These are phyloP conservation scores for Melanerpes aurifrons DNA, from an alignment of 2,113 vertebrate species.

Conservation along the genomic window DNA sequence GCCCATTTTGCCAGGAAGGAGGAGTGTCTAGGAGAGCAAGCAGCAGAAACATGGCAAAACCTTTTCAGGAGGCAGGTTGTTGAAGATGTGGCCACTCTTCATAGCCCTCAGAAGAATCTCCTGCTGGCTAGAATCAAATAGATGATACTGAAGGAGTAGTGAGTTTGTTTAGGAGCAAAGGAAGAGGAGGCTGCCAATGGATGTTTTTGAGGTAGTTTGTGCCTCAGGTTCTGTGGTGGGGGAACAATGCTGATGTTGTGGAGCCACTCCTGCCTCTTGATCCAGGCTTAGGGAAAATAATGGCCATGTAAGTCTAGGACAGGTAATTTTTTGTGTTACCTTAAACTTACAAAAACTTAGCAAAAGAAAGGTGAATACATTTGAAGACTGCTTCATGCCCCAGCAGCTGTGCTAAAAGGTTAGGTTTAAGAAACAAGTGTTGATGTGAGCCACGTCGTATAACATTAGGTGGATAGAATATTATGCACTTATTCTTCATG, in stretches of 20 bases:
- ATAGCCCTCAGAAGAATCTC: background rate
- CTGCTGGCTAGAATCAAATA: background rate
- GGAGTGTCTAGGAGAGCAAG: background rate
- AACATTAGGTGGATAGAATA: background rate
- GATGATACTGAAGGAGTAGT: background rate
- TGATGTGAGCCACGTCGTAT: background rate
- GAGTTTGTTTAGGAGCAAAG: background rate
- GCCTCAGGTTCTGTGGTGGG: background rate
- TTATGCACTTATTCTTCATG: background rate
- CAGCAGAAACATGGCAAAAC: background rate
- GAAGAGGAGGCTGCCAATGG: background rate
- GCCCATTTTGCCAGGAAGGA: background rate
- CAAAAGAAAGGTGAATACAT: background rate
- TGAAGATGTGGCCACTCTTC: background rate
- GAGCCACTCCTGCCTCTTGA: background rate
- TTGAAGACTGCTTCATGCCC: background rate
- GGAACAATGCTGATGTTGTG: background rate
- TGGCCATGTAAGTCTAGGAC: background rate
- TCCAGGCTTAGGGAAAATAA: background rate
- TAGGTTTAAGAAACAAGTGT: background rate
- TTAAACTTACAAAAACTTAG: background rate
- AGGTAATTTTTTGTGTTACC: background rate
- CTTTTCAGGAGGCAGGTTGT: background rate
- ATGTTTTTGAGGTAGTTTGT: background rate
- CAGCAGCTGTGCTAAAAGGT: background rate